phyloP scores from a whole-genome alignment of 2,113 vertebrate species.

The Elanoides forficatus region DNA sequence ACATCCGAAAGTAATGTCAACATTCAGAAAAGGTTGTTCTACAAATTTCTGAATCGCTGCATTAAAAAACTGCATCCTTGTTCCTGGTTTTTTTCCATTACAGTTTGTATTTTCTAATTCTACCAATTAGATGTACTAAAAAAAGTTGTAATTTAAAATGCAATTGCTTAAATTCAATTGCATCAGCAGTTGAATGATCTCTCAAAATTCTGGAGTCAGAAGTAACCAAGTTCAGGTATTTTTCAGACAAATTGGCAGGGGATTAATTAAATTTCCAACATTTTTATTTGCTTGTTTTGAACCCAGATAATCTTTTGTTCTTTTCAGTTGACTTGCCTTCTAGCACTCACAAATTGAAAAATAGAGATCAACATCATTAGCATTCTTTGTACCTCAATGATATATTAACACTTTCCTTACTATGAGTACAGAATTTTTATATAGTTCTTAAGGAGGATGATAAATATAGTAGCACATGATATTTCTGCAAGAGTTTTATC shows the following conservation, averaged over 20 bases:
- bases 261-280: constrained; percentile 60
- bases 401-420: background rate
- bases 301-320: constrained; percentile 43
- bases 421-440: background rate
- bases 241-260: background rate
- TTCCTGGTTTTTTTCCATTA: background rate
- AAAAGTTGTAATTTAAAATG: constrained; percentile 11
- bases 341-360: background rate
- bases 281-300: constrained; percentile 44
- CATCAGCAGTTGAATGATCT: constrained; percentile 3
- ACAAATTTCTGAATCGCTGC: background rate
- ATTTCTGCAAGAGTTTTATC: background rate
- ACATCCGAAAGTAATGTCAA: background rate
- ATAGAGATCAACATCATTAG: constrained; percentile 23
- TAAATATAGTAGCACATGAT: background rate
- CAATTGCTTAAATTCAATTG: constrained; percentile 24
- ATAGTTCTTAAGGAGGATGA: background rate
- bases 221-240: constrained; percentile 3
- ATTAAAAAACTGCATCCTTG: background rate
- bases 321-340: constrained; percentile 48
- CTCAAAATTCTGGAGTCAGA: constrained; percentile 19
- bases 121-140: background rate
- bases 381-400: constrained; percentile 11
- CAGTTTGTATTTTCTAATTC: background rate
- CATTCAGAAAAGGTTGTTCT: background rate